Base-by-base conservation (phyloP, 2,113 vertebrate species). In the Poecile atricapillus region DNA sequence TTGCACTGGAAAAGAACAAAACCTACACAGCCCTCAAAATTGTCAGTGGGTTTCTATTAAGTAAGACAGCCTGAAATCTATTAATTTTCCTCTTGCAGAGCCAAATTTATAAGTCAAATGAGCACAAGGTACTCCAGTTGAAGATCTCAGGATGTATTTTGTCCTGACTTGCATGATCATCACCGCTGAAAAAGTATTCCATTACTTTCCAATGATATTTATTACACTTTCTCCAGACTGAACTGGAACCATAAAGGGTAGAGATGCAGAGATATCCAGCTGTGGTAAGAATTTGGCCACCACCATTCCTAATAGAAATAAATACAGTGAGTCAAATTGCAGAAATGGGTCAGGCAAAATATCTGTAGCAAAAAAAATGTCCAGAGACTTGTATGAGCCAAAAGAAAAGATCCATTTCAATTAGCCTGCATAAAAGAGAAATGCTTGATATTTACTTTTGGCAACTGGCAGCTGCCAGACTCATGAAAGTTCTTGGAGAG, bases 371-470 rank as follows among this genome's bases (percentile, higher is more conserved):
- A 31, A 64, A 17, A 77, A 20, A 4, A 15, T 59, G 59, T 41
- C n/a, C 49, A 50, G 53, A 73, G 33, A 21, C 16, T 33, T 58
- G 11, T 62, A 18, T 1, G 21, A 58, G 13, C 13, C 24, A 27
- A 46, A 77, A 59, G 7, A 67, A 73, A 58, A 13, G 7, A 35
- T 1, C 3, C 15, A 33, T 31, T 86, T 70, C n/a, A 50, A 7
- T n/a, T 24, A 7, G 7, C 6, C 64, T 43, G 19, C 15, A 30
- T 25, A 17, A 23, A 60, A 10, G 22, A 56, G 64, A 89, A 52
- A 35, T 85, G 87, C 91, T 89, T 96, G 35, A 30, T 90, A 52
- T 77, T 95, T 93, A 47, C 41, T 96, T 46, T 91, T 95, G 33
- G 79, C 43, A 39, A 92, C 91, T 33, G 67, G 78, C 53, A 70